Conservation (phyloP, 2,113 vertebrate species). For the Anas platyrhynchos region DNA sequence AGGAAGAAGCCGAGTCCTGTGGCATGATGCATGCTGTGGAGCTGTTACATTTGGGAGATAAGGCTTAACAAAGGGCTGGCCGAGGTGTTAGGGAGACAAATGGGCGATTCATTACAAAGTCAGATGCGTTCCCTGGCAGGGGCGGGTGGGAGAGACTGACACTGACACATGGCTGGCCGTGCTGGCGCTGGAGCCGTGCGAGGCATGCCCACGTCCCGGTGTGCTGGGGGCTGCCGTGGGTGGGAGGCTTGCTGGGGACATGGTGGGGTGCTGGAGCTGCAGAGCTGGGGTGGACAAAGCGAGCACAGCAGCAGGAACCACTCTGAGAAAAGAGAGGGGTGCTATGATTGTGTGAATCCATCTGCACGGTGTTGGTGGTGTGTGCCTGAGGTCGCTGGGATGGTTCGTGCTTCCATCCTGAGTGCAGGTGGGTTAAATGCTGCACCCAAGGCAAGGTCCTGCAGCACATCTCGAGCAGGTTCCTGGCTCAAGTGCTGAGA, state of each 20-base stretch:
- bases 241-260: background rate
- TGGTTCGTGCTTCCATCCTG: accelerated
- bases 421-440: no score
- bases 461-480: background rate
- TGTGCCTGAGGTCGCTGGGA: accelerated
- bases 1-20: background rate
- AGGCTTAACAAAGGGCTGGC: slow-evolving; percentile 16
- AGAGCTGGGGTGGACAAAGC: background rate
- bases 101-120: background rate
- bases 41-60: background rate
- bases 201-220: background rate
- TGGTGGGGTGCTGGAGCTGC: background rate
- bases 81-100: slow-evolving; percentile 39
- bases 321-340: background rate
- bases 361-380: accelerated
- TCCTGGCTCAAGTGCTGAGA: background rate
- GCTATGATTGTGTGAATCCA: accelerated
- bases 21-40: background rate
- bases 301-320: accelerated
- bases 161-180: background rate
- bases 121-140: slow-evolving; percentile 29
- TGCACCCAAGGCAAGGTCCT: background rate
- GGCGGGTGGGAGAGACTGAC: slow-evolving; percentile 34
- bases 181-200: background rate
- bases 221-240: background rate